Conservation (phyloP, 2,797 vertebrate species). For the Oreochromis grahami region DNA sequence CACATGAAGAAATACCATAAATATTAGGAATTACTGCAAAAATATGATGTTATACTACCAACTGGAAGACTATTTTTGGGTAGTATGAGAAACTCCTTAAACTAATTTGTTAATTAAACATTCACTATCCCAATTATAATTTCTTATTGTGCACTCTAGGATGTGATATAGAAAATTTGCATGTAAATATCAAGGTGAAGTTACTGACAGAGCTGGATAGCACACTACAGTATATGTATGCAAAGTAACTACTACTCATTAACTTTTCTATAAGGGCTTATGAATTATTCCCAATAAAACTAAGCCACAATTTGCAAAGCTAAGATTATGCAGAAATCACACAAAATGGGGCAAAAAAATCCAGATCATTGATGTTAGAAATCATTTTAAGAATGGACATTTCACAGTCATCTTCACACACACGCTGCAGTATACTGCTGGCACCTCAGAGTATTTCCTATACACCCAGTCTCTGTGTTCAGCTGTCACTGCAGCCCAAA, state of each 20-base stretch:
- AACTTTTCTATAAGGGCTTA: neutral
- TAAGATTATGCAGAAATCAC: neutral
- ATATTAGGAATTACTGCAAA: neutral
- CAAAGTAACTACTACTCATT: neutral
- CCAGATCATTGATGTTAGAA: neutral
- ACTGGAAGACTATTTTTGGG: neutral
- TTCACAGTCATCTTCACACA: neutral
- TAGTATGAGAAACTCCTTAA: neutral
- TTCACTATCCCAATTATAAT: neutral
- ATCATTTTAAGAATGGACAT: neutral
- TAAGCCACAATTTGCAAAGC: neutral
- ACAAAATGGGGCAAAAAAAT: neutral
- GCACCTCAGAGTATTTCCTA: neutral
- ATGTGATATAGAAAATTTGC: neutral
- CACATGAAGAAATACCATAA: neutral
- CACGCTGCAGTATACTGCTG: neutral
- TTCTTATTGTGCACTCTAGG: neutral
- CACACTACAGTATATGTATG: neutral
- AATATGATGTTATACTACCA: neutral
- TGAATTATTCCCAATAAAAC: neutral
- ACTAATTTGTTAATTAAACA: neutral
- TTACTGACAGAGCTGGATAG: neutral
- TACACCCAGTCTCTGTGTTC: neutral
- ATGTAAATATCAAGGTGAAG: neutral
- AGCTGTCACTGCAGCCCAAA: constrained; percentile 17